A percentile compares a stretch with the other conserved stretches of the same genome.
Conservation (phyloP, 1,140 invertebrate species). For the Meteorus sp. region DNA sequence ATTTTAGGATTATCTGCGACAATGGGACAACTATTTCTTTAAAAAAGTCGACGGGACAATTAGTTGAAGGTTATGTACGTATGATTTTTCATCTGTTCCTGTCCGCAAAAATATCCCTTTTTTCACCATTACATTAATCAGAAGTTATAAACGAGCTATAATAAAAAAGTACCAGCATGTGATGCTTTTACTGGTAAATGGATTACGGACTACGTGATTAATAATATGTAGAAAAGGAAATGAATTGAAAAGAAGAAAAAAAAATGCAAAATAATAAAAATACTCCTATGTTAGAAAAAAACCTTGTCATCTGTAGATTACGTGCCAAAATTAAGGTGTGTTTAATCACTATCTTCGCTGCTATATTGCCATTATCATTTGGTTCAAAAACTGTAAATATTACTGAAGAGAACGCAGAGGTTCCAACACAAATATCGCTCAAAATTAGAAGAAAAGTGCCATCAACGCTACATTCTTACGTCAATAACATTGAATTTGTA, state of each 20-base stretch:
- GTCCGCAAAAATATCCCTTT: constrained; percentile 9
- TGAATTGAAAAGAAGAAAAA: constrained; percentile 17
- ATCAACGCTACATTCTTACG: constrained; percentile 22
- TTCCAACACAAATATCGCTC: constrained; percentile 24
- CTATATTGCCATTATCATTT: constrained; percentile 29
- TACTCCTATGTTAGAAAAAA: constrained; percentile 22
- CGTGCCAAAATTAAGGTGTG: constrained; percentile 32
- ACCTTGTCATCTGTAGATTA: constrained; percentile 28
- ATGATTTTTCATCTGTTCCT: constrained; percentile 24
- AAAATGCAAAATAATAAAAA: constrained; percentile 23
- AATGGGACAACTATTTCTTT: constrained; percentile 61
- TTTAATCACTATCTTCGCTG: constrained; percentile 28
- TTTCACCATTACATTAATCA: constrained; percentile 20
- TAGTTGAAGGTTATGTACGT: constrained; percentile 38
- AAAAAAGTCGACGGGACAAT: constrained; percentile 46
- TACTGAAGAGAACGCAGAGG: constrained; percentile 15
- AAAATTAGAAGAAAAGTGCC: constrained; percentile 27
- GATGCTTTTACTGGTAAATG: constrained; percentile 18
- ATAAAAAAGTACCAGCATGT: constrained; percentile 13
- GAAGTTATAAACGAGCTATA: constrained; percentile 17
- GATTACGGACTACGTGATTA: constrained; percentile 24
- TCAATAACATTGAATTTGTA: constrained; percentile 27
- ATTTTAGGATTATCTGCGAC: constrained; percentile 59
- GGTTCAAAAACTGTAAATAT: constrained; percentile 17
- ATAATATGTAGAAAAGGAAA: constrained; percentile 21